Percentiles rank a stretch among this genome's conserved stretches.
Conservation (phyloP, 2,113 vertebrate species). For the Anhinga anhinga region DNA sequence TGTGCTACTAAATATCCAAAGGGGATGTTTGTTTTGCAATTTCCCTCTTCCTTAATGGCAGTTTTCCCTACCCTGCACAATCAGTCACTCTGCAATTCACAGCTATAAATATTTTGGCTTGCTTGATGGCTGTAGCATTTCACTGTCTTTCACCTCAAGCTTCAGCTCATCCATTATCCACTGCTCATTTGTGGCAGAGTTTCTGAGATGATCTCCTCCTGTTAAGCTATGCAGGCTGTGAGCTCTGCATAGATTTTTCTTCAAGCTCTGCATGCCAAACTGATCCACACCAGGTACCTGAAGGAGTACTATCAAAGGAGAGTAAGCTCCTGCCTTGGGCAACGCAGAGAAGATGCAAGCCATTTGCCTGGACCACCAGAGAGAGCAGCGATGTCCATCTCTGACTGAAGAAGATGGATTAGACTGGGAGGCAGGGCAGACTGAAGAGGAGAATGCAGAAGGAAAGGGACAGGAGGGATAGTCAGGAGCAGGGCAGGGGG, state of each 20-base stretch:
- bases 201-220: neutral
- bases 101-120: slow-evolving; percentile 30
- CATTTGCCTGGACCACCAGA: neutral
- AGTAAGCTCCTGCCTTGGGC: neutral
- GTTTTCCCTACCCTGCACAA: slow-evolving; percentile 2
- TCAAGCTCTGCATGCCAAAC: neutral
- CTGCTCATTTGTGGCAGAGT: neutral
- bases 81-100: neutral
- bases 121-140: neutral
- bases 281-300: neutral
- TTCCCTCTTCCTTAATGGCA: slow-evolving; percentile 38
- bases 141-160: neutral
- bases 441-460: neutral
- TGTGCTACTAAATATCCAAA: slow-evolving; percentile 18
- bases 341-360: neutral
- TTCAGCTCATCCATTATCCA: neutral
- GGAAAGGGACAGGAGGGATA: neutral
- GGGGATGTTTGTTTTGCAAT: slow-evolving; percentile 47
- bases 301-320: neutral
- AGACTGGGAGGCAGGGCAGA: neutral
- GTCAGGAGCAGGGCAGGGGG: neutral
- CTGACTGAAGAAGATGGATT: neutral
- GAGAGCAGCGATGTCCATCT: neutral
- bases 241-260: neutral
- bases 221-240: neutral